Base-by-base conservation (phyloP, 2,888 invertebrate species). In the Hirtodrosophila confusa region DNA sequence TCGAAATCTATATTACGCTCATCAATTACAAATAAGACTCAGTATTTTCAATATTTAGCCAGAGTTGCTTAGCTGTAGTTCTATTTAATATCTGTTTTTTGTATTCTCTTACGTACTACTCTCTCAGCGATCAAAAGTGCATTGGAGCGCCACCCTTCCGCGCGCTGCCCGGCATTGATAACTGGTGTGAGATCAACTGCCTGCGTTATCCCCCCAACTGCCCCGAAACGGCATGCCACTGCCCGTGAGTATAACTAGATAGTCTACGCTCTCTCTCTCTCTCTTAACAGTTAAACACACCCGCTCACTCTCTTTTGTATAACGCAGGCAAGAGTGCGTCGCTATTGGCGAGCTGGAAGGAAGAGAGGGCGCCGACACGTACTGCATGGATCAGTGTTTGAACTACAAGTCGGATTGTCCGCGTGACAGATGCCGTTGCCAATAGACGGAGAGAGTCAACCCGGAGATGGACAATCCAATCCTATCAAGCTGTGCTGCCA, bases 151-250 rank as follows among this genome's bases (percentile, higher is more conserved):
- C 92, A 8, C 89, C 93, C 1, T 97, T 94, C 91, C 93, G 94
- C 39, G 89, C 92, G 24, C 92, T 96, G 57, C 96, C 96, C 3
- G 96, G 96, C 47, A 96, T 97, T 94, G 93, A 93, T 80, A 93
- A 93, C 64, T 97, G 97, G 97, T 97, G 97, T 88, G 95, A 96
- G 91, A 94, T 93, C 35, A 97, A 97, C 92, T 97, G 97, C 77
- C 92, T 97, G 73, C 94, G 96, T 62, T 97, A 97, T 91, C 97
- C 97, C 1, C 96, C 97, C 3, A 95, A 96, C 90, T 97, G 97
- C 89, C 97, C 97, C 0, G 92, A 93, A 47, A 92, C 93, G 0
- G 93, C 96, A 51, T 97, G 97, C 83, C 92, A 93, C 67, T 97
- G 97, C 90, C 96, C 97, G 97, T 97, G 92, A 95, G 96, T 95